phyloP scores from a whole-genome alignment of 2,797 vertebrate species.

The Malurus leucopterus region DNA sequence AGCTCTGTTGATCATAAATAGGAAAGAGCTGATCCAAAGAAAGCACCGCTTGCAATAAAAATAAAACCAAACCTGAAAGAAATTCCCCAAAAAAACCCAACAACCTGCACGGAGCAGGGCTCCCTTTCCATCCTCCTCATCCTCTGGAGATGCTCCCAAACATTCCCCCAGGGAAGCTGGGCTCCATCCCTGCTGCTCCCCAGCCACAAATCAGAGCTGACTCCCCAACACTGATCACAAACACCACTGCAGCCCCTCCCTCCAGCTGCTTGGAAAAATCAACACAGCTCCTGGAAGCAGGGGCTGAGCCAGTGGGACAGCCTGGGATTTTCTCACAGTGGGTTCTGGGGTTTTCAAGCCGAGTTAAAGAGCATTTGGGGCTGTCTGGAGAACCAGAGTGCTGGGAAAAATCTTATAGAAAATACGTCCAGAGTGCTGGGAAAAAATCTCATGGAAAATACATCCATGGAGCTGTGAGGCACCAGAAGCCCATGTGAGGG shows the following conservation, averaged over 20 bases:
- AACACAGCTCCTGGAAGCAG: background rate
- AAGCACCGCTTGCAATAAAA: background rate
- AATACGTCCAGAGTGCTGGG: background rate
- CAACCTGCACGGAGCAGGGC: background rate
- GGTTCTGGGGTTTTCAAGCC: background rate
- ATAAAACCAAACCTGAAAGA: background rate
- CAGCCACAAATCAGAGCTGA: background rate
- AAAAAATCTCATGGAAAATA: background rate
- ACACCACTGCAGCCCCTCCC: background rate
- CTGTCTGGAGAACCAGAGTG: background rate
- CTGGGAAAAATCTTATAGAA: background rate
- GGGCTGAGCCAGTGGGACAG: background rate
- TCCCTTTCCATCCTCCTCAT: background rate
- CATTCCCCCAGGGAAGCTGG: background rate
- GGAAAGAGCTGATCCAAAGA: background rate
- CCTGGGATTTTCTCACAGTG: background rate
- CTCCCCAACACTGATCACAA: background rate
- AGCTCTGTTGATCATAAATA: background rate
- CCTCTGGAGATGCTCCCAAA: background rate
- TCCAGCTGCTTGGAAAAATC: background rate
- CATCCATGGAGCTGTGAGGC: background rate
- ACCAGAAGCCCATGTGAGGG: fast-evolving
- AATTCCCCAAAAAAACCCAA: background rate
- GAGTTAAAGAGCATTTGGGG: background rate
- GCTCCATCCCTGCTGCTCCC: background rate